Evolutionary conservation across 2,113 vertebrate species (phyloP).

Genomic region (Rafetus swinhoei): DNA sequence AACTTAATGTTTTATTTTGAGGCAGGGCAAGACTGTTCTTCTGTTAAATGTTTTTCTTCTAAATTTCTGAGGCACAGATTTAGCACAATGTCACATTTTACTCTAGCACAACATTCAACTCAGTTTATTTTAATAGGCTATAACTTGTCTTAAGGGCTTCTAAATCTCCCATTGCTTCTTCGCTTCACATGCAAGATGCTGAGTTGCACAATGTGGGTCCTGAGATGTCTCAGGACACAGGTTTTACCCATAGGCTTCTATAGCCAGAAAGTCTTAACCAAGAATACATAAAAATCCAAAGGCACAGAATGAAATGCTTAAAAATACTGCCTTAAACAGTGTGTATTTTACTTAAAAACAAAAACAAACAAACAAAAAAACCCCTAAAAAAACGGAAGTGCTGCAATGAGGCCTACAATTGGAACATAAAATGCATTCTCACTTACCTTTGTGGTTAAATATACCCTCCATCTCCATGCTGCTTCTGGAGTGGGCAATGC

Average conservation of each 20-base stretch:
- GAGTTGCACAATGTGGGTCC: not conserved
- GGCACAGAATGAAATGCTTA: fast-evolving
- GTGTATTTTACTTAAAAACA: not conserved
- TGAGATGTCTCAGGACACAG: not conserved
- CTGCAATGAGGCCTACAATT: not conserved
- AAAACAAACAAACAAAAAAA: too few relatives aligned
- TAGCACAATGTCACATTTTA: not conserved
- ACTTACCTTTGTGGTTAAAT: conserved; percentile 98
- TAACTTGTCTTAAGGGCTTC: not conserved
- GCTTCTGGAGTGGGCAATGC: conserved; percentile 97
- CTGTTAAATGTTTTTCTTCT: not conserved
- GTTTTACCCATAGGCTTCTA: fast-evolving
- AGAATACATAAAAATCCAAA: not conserved
- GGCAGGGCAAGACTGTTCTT: not conserved
- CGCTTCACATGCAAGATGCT: not conserved
- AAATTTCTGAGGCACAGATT: not conserved
- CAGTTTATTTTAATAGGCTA: not conserved
- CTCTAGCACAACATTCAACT: not conserved
- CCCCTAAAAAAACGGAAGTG: not conserved
- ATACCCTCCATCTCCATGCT: conserved; percentile 99
- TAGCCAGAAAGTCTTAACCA: not conserved
- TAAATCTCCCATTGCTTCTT: not conserved
- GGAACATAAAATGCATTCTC: not conserved
- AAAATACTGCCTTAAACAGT: fast-evolving
- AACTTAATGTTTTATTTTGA: not conserved